Base-by-base conservation (phyloP, 2,113 vertebrate species). In the Prunella himalayana region DNA sequence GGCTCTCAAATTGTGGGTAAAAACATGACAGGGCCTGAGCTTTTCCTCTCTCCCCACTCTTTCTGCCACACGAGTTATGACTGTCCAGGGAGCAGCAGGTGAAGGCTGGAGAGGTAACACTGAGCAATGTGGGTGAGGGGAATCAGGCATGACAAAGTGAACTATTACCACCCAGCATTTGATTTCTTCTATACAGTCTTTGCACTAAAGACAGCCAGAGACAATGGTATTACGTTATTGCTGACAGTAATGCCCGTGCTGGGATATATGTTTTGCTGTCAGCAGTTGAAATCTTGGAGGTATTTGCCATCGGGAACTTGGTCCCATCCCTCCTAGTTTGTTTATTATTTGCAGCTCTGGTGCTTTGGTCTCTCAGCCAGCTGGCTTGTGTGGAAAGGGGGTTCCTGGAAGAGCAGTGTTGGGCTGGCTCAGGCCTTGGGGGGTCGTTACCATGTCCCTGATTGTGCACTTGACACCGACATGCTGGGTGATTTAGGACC, bases 321-420 rank as follows among this genome's bases (percentile, higher is more conserved):
- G 47, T 66, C 82, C 50, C 65, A 76, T 72, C 42, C 82, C 63
- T 85, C 78, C 57, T 63, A 35, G 57, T 76, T 93, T 79, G 70
- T 83, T 91, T 86, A 78, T 94, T 72, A 61, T 91, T 89, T 91
- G 60, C 86, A 89, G 83, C 47, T 78, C 57, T 49, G 30, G 73
- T 54, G 50, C 75, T 50, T 86, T 6, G 1, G 65, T 82, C 14
- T 92, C 70, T 80, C 1, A 7, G 93, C 90, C 91, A 95, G 69
- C 84, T 97, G 77, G 89, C 37, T 92, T 64, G 23, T 66, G 30
- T 85, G 84, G 39, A 92, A 94, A 93, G 82, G n/a, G 41, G 82
- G 82, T 83, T 94, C 88, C 92, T 92, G 88, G 75, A 85, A 90
- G 75, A 88, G 76, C n/a, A 80, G 41, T 0, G 0, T 15, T 47